These are phyloP conservation scores for Lycaena phlaeas DNA, from an alignment of 2,888 invertebrate species.

Conservation along the genomic window DNA sequence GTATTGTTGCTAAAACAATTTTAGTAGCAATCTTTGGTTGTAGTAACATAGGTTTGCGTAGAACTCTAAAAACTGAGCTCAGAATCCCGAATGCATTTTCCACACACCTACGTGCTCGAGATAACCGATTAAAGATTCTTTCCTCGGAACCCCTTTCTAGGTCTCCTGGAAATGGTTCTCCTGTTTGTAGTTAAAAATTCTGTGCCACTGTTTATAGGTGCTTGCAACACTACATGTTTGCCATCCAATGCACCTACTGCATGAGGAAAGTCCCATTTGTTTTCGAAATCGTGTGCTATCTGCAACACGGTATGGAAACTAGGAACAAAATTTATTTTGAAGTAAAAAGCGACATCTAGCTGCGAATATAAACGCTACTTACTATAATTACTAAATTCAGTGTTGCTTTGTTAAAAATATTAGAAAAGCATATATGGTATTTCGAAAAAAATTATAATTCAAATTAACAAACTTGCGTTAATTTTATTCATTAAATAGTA, in stretches of 20 bases:
- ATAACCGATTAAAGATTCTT: conserved; percentile 8
- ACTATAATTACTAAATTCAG: no score
- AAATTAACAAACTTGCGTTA: no score
- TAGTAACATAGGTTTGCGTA: conserved; percentile 14
- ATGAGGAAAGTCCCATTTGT: conserved; percentile 7
- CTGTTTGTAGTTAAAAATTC: conserved; percentile 1
- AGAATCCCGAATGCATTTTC: conserved; percentile 17
- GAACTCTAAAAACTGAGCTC: conserved; percentile 17
- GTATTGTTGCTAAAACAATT: conserved; percentile 10
- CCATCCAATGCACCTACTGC: conserved; percentile 3
- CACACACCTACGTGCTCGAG: conserved; percentile 10
- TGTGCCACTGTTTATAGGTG: no score
- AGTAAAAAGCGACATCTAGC: no score
- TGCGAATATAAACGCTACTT: no score
- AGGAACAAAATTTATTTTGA: no score
- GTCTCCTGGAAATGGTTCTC: conserved; percentile 5
- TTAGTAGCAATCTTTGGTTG: conserved; percentile 12
- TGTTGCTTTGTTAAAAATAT: no score
- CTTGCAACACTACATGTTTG: no score
- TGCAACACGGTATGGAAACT: no score
- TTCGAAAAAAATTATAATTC: no score
- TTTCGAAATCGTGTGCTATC: conserved; percentile 18
- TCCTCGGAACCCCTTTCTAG: conserved; percentile 5
- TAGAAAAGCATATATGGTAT: no score
- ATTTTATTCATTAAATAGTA: no score